These are phyloP conservation scores for Dipodomys spectabilis DNA, from an alignment of 2,113 vertebrate genomes.

Conservation along the genomic window DNA sequence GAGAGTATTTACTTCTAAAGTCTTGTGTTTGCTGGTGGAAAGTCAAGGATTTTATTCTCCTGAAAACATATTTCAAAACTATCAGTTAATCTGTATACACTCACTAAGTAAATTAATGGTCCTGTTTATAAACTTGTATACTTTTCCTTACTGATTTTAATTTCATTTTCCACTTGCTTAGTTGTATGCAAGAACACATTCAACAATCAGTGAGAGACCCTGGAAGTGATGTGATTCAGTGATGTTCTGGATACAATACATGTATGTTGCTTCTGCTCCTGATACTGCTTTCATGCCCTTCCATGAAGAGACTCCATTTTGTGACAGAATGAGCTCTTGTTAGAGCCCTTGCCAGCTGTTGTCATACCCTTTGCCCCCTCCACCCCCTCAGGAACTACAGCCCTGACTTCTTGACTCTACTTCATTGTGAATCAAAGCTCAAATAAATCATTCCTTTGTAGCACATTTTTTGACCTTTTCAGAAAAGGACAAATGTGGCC, in stretches of 20 bases:
- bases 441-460: slow-evolving; percentile 2
- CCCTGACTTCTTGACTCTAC: slow-evolving; percentile 10
- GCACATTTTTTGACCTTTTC: slow-evolving; percentile 35
- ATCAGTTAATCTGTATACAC: not conserved
- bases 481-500: slow-evolving; percentile 3
- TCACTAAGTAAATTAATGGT: not conserved
- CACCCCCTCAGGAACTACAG: not conserved
- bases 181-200: not conserved
- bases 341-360: not conserved
- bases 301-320: not conserved
- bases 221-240: not conserved
- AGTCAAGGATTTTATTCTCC: slow-evolving; percentile 43
- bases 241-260: not conserved
- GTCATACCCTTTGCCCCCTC: not conserved
- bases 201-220: not conserved
- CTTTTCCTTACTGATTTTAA: not conserved
- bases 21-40: not conserved
- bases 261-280: not conserved
- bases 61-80: slow-evolving; percentile 31
- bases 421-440: slow-evolving; percentile 22
- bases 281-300: rapidly evolving
- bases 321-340: not conserved
- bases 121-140: not conserved
- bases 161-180: not conserved
- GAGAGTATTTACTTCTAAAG: not conserved